These are phyloP conservation scores for Lomographa bimaculata DNA, from an alignment of 2,888 invertebrate species.

Conservation along the genomic window DNA sequence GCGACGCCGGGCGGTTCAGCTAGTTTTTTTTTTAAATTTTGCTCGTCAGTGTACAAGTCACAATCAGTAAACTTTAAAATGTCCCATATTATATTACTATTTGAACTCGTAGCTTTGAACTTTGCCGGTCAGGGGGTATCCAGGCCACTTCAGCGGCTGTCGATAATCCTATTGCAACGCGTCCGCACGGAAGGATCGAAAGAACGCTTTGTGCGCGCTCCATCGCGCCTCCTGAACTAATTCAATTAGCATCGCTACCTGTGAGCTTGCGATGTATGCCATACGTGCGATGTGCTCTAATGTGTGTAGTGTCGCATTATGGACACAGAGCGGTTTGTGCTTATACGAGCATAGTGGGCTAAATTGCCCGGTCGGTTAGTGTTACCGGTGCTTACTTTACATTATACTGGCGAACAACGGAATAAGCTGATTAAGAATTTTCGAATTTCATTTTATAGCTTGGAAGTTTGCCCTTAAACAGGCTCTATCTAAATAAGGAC, in stretches of 20 bases:
- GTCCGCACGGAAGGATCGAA: conserved; percentile 49
- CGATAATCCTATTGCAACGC: conserved; percentile 70
- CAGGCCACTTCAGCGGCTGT: conserved; percentile 53
- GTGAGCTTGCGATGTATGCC: conserved; percentile 39
- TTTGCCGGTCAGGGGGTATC: conserved; percentile 38
- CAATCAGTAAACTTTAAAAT: conserved; percentile 2
- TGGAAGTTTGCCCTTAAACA: no score
- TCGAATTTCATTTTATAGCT: not conserved
- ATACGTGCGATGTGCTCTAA: conserved; percentile 31
- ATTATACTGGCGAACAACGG: not conserved
- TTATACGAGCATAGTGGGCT: conserved; percentile 19
- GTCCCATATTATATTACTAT: no score
- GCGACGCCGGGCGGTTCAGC: no score
- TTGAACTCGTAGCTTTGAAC: conserved; percentile 20
- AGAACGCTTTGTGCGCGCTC: conserved; percentile 58
- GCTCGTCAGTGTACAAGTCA: no score
- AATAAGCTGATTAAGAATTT: conserved; percentile 1
- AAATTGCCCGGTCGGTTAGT: conserved; percentile 18
- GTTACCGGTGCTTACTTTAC: conserved; percentile 15
- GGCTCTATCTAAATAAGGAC: no score
- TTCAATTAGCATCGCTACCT: conserved; percentile 59
- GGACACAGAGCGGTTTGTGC: conserved; percentile 10
- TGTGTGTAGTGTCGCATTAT: conserved; percentile 27
- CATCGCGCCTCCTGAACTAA: conserved; percentile 63
- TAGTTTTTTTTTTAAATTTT: no score